A percentile compares a stretch with the other conserved stretches of the same genome.
These are phyloP conservation scores for Helarctos malayanus DNA, from an alignment of 2,797 vertebrate species.

Conservation along the genomic window DNA sequence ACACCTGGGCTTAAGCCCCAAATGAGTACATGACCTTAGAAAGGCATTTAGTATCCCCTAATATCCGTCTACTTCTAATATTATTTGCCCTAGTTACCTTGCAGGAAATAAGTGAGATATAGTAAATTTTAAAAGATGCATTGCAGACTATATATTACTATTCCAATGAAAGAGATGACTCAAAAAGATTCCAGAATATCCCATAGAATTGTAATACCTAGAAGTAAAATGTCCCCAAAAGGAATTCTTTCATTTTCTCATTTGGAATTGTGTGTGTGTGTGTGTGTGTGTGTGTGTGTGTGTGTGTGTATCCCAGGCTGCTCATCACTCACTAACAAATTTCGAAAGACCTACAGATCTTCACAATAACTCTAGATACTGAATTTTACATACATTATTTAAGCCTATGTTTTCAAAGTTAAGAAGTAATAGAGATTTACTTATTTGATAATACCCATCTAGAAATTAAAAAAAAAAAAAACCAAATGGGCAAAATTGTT, in stretches of 20 bases:
- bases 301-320: background rate
- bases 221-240: background rate
- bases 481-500: conserved; percentile 45
- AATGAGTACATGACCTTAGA: background rate
- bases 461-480: conserved; percentile 38
- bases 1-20: background rate
- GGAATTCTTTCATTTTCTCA: conserved; percentile 11
- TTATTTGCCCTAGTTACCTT: background rate
- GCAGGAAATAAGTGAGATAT: background rate
- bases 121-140: background rate
- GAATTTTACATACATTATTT: conserved; percentile 32
- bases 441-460: conserved; percentile 49
- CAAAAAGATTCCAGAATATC: conserved; percentile 50
- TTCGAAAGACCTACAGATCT: conserved; percentile 51
- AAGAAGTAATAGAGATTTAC: background rate
- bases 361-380: background rate
- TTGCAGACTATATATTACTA: background rate
- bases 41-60: background rate
- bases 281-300: background rate
- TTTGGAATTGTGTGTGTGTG: background rate
- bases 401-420: conserved; percentile 28
- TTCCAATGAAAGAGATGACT: conserved; percentile 26
- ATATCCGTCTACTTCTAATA: conserved; percentile 1
- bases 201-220: background rate
- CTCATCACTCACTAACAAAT: background rate